These are phyloP conservation scores for Hylaea fasciaria DNA, from an alignment of 2,888 invertebrate genomes.

Conservation along the genomic window DNA sequence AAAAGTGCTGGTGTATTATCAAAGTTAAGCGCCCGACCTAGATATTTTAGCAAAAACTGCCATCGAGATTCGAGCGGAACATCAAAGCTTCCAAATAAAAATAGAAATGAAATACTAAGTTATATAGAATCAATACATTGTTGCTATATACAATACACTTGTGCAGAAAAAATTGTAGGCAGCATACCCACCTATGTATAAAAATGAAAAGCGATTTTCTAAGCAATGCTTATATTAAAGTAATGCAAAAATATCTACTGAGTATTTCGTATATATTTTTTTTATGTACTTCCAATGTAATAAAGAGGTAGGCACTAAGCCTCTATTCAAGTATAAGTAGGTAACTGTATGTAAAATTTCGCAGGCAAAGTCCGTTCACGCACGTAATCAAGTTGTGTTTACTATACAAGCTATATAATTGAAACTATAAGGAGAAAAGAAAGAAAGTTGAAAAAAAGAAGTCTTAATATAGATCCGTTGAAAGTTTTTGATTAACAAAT, in stretches of 20 bases:
- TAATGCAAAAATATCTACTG: too few relatives aligned
- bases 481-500: conserved; percentile 31
- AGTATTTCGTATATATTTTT: too few relatives aligned
- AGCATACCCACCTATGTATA: neutral
- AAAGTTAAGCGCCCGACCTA: conserved; percentile 72
- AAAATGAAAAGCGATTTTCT: neutral
- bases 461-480: conserved; percentile 27
- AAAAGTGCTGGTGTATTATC: conserved; percentile 77
- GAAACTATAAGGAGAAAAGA: conserved; percentile 18
- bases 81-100: conserved; percentile 66
- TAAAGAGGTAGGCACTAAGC: too few relatives aligned
- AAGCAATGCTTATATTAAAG: too few relatives aligned
- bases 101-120: conserved; percentile 27
- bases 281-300: too few relatives aligned
- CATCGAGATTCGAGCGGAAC: conserved; percentile 40
- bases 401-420: conserved; percentile 9
- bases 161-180: conserved; percentile 3
- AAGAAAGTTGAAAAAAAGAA: conserved; percentile 19
- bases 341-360: too few relatives aligned
- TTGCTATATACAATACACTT: conserved; percentile 6
- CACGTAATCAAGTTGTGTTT: neutral
- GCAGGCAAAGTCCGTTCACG: too few relatives aligned
- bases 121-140: conserved; percentile 13
- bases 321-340: too few relatives aligned
- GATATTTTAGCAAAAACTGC: conserved; percentile 75